Percentiles rank a stretch among this genome's conserved stretches.
phyloP scores from a whole-genome alignment of 2,888 invertebrate genomes.

The Diogma glabrata region DNA sequence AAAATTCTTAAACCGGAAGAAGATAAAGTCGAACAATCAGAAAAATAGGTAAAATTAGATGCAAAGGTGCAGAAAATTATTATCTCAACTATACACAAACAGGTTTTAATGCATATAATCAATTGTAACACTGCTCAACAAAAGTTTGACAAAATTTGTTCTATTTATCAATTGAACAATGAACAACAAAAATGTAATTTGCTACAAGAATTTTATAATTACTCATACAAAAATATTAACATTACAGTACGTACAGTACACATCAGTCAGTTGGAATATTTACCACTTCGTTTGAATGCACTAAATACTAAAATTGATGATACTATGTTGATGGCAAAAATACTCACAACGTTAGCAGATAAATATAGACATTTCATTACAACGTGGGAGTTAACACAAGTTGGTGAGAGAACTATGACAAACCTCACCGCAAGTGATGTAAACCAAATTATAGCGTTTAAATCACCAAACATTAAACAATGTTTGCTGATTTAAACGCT shows the following conservation, averaged over 20 bases:
- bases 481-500: no score
- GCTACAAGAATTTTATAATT: no score
- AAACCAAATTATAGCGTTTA: neutral
- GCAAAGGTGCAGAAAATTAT: no score
- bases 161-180: neutral
- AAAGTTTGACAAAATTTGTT: neutral
- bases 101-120: neutral
- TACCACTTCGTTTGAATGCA: no score
- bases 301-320: no score
- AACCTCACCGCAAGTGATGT: neutral
- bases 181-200: no score
- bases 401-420: slow-evolving; percentile 1
- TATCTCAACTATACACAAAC: neutral
- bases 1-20: neutral
- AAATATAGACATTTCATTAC: neutral
- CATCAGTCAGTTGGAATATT: no score
- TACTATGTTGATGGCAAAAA: neutral
- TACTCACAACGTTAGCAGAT: neutral
- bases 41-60: no score
- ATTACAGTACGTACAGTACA: no score
- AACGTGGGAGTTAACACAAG: neutral
- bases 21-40: no score
- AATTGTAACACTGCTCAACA: neutral
- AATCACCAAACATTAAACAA: neutral
- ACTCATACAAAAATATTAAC: no score